phyloP scores from a whole-genome alignment of 2,113 vertebrate genomes.

The Xenopus borealis region DNA sequence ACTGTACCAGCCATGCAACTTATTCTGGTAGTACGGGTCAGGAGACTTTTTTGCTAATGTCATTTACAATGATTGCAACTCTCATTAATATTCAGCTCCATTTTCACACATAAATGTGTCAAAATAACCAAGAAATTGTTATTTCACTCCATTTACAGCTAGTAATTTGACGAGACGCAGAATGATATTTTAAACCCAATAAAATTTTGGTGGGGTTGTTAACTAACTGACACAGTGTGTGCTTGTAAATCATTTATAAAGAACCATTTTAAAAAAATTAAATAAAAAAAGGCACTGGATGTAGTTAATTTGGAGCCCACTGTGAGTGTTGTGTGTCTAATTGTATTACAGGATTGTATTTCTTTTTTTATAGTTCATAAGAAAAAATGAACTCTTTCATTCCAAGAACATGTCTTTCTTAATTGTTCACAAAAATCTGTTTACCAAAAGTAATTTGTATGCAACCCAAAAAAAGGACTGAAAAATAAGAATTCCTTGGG shows the following conservation, averaged over 20 bases:
- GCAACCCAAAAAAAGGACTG: too few species aligned
- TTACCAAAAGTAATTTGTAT: too few species aligned
- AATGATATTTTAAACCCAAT: conserved; percentile 39
- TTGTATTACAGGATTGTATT: conserved; percentile 13
- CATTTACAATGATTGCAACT: conserved; percentile 31
- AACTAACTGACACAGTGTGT: conserved; percentile 41
- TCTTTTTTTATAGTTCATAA: not conserved
- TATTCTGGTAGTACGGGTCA: not conserved
- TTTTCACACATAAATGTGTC: conserved; percentile 39
- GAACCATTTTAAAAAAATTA: conserved; percentile 22
- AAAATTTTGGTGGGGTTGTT: conserved; percentile 35
- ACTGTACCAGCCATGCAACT: too few species aligned
- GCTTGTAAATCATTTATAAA: conserved; percentile 37
- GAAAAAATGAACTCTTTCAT: not conserved
- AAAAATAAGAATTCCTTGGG: too few species aligned
- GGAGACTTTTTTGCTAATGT: not conserved
- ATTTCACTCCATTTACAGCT: conserved; percentile 45
- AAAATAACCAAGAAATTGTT: conserved; percentile 45
- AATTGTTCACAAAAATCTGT: not conserved
- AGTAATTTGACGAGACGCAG: conserved; percentile 28
- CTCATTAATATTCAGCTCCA: conserved; percentile 32
- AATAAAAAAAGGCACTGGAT: conserved; percentile 15
- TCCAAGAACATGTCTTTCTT: not conserved
- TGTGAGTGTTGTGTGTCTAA: conserved; percentile 38
- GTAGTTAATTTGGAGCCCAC: conserved; percentile 25